Evolutionary conservation across 2,888 invertebrate genomes (phyloP), one percentile per base, ranked within the genome.

Genomic region (Lithodes maja): DNA sequence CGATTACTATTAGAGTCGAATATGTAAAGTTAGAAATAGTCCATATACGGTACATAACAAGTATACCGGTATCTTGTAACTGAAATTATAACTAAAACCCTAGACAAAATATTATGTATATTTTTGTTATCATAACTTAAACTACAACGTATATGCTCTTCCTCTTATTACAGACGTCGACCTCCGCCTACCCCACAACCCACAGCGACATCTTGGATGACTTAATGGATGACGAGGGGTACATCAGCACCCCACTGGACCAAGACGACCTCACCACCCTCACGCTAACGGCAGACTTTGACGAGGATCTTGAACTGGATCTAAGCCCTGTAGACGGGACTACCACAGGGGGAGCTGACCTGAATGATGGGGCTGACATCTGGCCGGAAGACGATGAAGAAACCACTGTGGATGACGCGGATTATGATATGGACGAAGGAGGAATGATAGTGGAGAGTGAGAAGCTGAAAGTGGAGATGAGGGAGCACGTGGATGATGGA

Each of bases 191-290:
- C 33, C 75, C 9, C 81, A 80, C 68, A 75, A 54, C 74, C 86
- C 54, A 15, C 54, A 80, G 17, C 49, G 74, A 33, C n/a, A 54
- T 52, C 15, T 71, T 55, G 55, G 86, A 81, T 50, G 50, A 86
- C 33, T 75, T 83, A 3, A 52, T 68, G 55, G 78, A 81, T 15
- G 86, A 74, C n/a, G 86, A 82, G 17, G 69, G 79, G 7, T 55
- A 53, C 69, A 77, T 82, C 61, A 81, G 81, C 75, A 82, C 82
- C 1, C 86, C 86, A 12, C 75, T 86, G 9, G 86, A 86, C 33
- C 55, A 82, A 77, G 86, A 86, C n/a, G 86, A 86, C 82, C 50
- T 86, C 49, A 86, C 86, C 3, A 86, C 86, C 54, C 86, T 86
- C 12, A 86, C 86, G 3, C 86, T 86, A 12, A 15, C 71, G 5